Conservation (phyloP, 2,797 vertebrate genomes). For the Muscicapa comitata region DNA sequence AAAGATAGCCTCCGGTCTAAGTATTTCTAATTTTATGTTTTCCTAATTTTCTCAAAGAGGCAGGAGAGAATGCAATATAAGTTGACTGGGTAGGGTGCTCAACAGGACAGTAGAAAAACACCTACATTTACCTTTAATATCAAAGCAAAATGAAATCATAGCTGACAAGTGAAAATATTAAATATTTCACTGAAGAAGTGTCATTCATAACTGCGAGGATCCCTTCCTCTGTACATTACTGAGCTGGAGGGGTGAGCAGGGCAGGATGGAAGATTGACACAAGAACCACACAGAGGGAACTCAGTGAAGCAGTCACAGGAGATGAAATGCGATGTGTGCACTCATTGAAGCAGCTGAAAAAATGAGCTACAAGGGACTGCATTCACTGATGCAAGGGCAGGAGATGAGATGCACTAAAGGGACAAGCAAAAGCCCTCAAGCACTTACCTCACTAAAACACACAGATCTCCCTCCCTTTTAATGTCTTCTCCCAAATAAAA, state of each 20-base stretch:
- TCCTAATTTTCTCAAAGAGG: accelerated
- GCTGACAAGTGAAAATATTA: background rate
- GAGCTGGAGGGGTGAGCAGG: conserved; percentile 45
- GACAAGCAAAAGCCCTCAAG: conserved; percentile 12
- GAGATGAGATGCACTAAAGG: conserved; percentile 14
- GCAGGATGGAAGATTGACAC: conserved; percentile 49
- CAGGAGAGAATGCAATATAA: accelerated
- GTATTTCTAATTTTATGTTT: background rate
- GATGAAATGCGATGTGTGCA: conserved; percentile 5
- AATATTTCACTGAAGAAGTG: conserved; percentile 35
- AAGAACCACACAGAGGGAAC: background rate
- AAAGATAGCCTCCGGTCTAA: background rate
- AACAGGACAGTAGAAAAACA: background rate
- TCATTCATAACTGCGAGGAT: conserved; percentile 9
- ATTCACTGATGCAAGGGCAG: background rate
- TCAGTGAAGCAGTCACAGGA: conserved; percentile 54
- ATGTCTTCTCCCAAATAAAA: background rate
- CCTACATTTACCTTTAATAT: background rate
- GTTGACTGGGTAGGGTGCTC: background rate
- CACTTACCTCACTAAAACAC: background rate
- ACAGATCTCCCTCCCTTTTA: background rate
- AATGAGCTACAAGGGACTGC: background rate
- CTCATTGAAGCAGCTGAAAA: conserved; percentile 47
- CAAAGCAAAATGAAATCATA: background rate
- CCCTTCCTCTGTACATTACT: conserved; percentile 1